These are phyloP conservation scores for Spongilla lacustris DNA, from an alignment of 37 sponge, comb jelly and placozoan species.

Conservation along the genomic window DNA sequence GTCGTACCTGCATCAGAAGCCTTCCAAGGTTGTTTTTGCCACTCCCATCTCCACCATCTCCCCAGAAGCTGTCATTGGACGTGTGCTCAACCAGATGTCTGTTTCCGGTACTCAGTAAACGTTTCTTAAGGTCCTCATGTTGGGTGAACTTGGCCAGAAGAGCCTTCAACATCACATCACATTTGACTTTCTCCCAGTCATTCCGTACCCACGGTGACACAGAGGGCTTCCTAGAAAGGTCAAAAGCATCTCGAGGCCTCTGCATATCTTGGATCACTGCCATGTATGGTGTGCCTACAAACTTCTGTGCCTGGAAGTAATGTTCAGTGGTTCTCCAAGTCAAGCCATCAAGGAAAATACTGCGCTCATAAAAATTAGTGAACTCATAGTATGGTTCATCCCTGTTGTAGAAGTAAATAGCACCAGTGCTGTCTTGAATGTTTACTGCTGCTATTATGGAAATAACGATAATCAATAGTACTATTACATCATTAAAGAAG, in stretches of 20 bases:
- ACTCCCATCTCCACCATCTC: constrained; percentile 71
- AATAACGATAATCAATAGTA: no score
- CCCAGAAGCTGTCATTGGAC: constrained; percentile 62
- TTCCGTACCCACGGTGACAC: constrained; percentile 44
- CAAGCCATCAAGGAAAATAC: constrained; percentile 25
- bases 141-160: constrained; percentile 67
- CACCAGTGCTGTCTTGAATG: not conserved
- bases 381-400: constrained; percentile 71
- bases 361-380: constrained; percentile 53
- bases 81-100: constrained; percentile 52
- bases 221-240: constrained; percentile 45
- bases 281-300: constrained; percentile 59
- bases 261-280: constrained; percentile 10
- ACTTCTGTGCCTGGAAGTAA: constrained; percentile 84
- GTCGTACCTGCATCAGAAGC: constrained; percentile 38
- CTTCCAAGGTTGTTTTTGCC: constrained; percentile 60
- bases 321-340: constrained; percentile 66
- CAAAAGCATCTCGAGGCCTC: constrained; percentile 54
- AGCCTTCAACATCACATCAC: constrained; percentile 58
- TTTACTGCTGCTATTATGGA: no score
- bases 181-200: constrained; percentile 68
- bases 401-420: constrained; percentile 65
- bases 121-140: constrained; percentile 4
- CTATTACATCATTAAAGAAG: no score
- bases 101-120: constrained; percentile 39